Base-by-base conservation (phyloP, 2,113 vertebrate genomes). In the Athene noctua region DNA sequence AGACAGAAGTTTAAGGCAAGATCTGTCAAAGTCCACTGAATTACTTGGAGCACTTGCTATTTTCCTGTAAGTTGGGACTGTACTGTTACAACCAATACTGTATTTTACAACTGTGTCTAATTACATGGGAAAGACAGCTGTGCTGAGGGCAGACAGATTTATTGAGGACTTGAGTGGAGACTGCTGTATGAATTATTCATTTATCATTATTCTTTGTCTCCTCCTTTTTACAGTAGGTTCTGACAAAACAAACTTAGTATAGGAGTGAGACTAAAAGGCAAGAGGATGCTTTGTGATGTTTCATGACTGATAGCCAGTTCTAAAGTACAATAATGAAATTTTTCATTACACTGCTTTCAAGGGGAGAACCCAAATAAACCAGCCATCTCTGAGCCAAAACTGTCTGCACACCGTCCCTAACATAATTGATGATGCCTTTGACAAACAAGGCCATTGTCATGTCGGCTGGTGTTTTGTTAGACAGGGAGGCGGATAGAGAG, bases 321-420 rank as follows among this genome's bases (percentile, higher is more conserved):
- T 80, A 47, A 87, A 87, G 59, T 15, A 90, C 52, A 87, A 42
- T 34, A 4, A 46, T 66, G 67, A 88, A 54, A 23, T 26, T 92
- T 87, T 94, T 77, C 70, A 82, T 55, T 74, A 47, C 4, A 0
- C 63, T 78, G 8, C 55, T 92, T 74, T 71, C 71, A 78, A 90
- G 42, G 78, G 78, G 42, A 86, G 67, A 97, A 83, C 79, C 55
- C 61, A 91, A 91, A 96, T 51, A 81, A 90, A 90, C 42, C 29
- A 34, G 74, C 71, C 78, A 52, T 58, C 78, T 86, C 89, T 67
- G 78, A 89, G 84, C 71, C 92, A 96, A 81, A 96, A 94, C 90
- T 95, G 97, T 97, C 95, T 95, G 94, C 94, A 96, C 95, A 96
- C 95, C n/a, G 87, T 97, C 91, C 81, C 89, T 91, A 97, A 95